Evolutionary conservation across 2,888 invertebrate species (phyloP).

Genomic region (Tenthredo scrophulariae): DNA sequence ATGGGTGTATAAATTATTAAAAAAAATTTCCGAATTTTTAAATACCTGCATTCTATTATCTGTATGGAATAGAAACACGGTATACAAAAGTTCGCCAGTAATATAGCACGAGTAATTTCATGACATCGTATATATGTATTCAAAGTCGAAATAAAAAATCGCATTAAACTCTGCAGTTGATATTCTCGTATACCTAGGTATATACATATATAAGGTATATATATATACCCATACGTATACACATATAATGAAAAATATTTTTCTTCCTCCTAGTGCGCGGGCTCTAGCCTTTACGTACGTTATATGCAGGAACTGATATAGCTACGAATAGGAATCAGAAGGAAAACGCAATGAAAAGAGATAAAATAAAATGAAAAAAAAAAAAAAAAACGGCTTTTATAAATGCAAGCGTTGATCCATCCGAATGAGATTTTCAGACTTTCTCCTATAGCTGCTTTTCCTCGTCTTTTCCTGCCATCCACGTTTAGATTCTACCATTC

Average conservation of each 20-base stretch:
- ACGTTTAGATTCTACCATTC: neutral
- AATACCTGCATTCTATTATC: neutral
- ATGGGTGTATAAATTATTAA: neutral
- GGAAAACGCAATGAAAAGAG: conserved; percentile 13
- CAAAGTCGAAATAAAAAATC: neutral
- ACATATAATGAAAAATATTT: conserved; percentile 35
- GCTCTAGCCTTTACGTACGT: neutral
- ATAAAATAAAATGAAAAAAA: neutral
- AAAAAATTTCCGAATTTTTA: neutral
- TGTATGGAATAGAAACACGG: neutral
- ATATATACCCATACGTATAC: neutral
- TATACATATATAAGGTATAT: neutral
- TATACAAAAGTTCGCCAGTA: neutral
- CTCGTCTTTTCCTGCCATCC: neutral
- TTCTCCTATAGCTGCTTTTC: neutral
- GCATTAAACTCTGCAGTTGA: neutral
- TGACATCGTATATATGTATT: neutral
- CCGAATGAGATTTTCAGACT: conserved; percentile 42
- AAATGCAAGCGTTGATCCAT: conserved; percentile 51
- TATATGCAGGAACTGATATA: neutral
- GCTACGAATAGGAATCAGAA: neutral
- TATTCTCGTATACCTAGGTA: neutral
- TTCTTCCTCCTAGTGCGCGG: neutral
- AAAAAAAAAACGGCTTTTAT: conserved; percentile 41
- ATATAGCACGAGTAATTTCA: neutral